These are phyloP conservation scores for Piaya cayana DNA, from an alignment of 2,113 vertebrate species.

Conservation along the genomic window DNA sequence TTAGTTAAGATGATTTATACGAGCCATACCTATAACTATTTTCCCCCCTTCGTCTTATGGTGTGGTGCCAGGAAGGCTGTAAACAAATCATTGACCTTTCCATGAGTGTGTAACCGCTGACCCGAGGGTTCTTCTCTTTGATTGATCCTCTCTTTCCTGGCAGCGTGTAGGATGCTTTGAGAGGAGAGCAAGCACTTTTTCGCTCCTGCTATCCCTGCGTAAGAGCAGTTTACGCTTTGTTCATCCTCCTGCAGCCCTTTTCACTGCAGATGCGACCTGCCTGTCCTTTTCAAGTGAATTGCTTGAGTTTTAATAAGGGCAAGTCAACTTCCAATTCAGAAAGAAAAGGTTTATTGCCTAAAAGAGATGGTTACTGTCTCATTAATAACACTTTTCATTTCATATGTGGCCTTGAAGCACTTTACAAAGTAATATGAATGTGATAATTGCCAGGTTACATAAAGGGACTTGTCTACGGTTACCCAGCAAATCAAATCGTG, in stretches of 20 bases:
- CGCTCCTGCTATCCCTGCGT: accelerated
- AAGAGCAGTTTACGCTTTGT: background rate
- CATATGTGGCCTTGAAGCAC: background rate
- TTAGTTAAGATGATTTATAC: slow-evolving; percentile 25
- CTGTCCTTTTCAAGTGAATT: background rate
- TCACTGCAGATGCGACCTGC: accelerated
- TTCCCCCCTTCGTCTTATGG: background rate
- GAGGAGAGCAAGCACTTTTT: background rate
- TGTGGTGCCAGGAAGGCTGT: slow-evolving; percentile 41
- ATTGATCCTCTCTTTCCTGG: background rate
- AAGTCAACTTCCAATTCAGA: background rate
- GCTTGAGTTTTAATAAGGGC: background rate
- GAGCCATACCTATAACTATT: background rate
- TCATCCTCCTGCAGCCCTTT: background rate
- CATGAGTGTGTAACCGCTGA: background rate
- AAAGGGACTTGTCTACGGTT: background rate
- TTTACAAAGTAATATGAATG: background rate
- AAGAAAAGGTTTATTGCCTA: background rate
- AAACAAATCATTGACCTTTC: slow-evolving; percentile 51
- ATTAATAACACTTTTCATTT: background rate
- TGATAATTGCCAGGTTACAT: background rate
- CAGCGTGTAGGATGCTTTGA: background rate
- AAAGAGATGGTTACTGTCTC: background rate
- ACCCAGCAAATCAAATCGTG: background rate
- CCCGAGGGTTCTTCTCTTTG: background rate